Evolutionary conservation across 2,797 vertebrate species (phyloP).

Genomic region (Acanthiza pusilla): DNA sequence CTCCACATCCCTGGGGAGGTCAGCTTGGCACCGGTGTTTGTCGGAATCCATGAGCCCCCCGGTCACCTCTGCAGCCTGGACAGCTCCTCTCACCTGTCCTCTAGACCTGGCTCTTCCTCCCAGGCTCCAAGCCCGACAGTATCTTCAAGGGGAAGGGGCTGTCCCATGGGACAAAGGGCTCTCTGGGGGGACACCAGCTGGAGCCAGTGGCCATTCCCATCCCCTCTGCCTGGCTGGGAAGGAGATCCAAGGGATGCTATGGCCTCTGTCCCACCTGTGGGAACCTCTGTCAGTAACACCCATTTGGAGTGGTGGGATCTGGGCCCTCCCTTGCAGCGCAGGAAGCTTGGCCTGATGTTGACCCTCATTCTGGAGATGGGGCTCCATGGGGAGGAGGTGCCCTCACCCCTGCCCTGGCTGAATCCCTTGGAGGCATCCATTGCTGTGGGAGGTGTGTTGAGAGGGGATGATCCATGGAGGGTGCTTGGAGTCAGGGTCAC

Average conservation of each 20-base stretch:
- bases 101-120: not conserved
- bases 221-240: not conserved
- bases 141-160: not conserved
- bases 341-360: not conserved
- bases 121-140: not conserved
- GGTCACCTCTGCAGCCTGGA: not conserved
- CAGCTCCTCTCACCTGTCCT: not conserved
- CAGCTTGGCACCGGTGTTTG: fast-evolving
- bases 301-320: not conserved
- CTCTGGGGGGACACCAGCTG: not conserved
- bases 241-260: not conserved
- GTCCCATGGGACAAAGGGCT: not conserved
- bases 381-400: not conserved
- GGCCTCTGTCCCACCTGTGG: not conserved
- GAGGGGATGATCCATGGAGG: not conserved
- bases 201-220: not conserved
- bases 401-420: not conserved
- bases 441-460: not conserved
- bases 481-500: not conserved
- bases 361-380: not conserved
- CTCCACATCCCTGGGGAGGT: not conserved
- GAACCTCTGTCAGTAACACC: not conserved
- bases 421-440: not conserved
- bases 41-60: fast-evolving
- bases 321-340: not conserved